phyloP scores from a whole-genome alignment of 2,888 invertebrate species.

The Dione juno region DNA sequence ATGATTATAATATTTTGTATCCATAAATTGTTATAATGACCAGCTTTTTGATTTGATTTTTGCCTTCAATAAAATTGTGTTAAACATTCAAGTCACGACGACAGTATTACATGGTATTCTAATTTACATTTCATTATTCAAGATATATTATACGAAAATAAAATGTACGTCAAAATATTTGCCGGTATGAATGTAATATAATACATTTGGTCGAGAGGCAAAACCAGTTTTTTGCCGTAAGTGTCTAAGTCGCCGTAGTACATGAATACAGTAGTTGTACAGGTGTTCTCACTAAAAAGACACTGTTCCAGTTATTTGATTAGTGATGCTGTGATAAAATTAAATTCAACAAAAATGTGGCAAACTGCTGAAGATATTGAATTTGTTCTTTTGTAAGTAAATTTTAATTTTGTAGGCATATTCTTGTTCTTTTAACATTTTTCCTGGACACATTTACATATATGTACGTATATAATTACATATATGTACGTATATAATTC shows the following conservation, averaged over 20 bases:
- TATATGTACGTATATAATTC: too few species aligned
- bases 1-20: background rate
- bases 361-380: constrained; percentile 52
- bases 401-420: background rate
- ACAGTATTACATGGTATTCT: background rate
- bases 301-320: background rate
- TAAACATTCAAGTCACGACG: constrained; percentile 17
- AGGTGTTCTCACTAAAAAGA: constrained; percentile 2
- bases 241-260: background rate
- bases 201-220: constrained; percentile 17
- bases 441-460: too few species aligned
- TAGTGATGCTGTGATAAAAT: constrained; percentile 20
- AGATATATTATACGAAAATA: background rate
- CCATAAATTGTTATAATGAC: background rate
- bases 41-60: background rate
- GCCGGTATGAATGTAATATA: background rate
- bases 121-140: constrained; percentile 1
- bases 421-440: too few species aligned
- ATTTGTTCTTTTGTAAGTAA: constrained; percentile 58
- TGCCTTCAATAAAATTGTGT: background rate
- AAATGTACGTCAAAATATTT: background rate
- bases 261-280: background rate
- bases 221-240: constrained; percentile 42
- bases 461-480: too few species aligned
- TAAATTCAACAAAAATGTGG: constrained; percentile 54